These are phyloP conservation scores for Agonopterix arenella DNA, from an alignment of 2,888 invertebrate genomes.

Conservation along the genomic window DNA sequence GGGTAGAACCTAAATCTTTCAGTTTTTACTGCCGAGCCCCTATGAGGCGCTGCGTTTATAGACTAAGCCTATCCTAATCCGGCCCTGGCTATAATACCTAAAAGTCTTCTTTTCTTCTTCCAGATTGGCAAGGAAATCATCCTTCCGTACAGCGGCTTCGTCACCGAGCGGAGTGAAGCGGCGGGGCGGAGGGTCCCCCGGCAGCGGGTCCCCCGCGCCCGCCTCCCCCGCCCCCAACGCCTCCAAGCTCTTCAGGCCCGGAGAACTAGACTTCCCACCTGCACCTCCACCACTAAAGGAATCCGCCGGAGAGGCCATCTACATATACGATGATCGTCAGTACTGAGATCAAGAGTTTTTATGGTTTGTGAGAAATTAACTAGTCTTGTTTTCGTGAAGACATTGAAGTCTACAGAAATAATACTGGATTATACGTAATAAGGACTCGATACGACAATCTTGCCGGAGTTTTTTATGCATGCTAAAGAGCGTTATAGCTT, in stretches of 20 bases:
- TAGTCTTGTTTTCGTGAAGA: constrained; percentile 21
- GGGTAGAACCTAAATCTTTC: no score
- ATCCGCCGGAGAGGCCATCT: constrained; percentile 81
- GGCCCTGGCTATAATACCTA: no score
- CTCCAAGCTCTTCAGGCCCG: constrained; percentile 67
- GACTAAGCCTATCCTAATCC: no score
- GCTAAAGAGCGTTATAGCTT: constrained; percentile 34
- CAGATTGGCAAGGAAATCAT: constrained; percentile 82
- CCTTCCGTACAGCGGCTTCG: constrained; percentile 74
- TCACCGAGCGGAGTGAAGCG: constrained; percentile 62
- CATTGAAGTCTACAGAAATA: background rate
- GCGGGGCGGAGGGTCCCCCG: constrained; percentile 62
- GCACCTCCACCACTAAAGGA: constrained; percentile 75
- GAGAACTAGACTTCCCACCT: constrained; percentile 62
- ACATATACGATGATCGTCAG: constrained; percentile 69
- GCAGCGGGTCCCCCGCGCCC: constrained; percentile 59
- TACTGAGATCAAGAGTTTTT: constrained; percentile 39
- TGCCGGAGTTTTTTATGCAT: constrained; percentile 41
- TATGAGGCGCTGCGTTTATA: no score
- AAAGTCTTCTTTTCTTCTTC: background rate
- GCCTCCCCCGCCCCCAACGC: constrained; percentile 69
- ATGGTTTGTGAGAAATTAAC: constrained; percentile 22
- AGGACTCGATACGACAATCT: constrained; percentile 36
- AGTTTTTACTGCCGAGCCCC: no score
- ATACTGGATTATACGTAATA: background rate